phyloP scores from a whole-genome alignment of 2,113 vertebrate genomes.

The Cyphomyrus plagiostoma region DNA sequence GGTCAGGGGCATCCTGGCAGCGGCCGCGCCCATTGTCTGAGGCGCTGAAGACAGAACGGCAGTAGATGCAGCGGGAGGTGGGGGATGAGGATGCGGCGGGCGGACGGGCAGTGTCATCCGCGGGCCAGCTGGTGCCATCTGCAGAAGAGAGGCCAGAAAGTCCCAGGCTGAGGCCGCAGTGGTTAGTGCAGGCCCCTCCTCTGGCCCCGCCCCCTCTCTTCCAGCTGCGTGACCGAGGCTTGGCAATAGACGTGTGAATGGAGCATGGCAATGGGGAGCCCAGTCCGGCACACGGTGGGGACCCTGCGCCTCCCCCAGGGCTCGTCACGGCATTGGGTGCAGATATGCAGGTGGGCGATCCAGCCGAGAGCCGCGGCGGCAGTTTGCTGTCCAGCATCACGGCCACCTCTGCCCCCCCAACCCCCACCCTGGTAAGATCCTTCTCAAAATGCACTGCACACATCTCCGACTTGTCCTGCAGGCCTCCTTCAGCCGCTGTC shows the following conservation, averaged over 20 bases:
- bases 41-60: slow-evolving; percentile 77
- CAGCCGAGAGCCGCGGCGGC: slow-evolving; percentile 46
- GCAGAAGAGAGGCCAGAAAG: background rate
- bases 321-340: slow-evolving; percentile 55
- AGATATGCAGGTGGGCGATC: slow-evolving; percentile 59
- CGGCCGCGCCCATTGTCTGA: slow-evolving; percentile 79
- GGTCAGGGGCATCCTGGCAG: slow-evolving; percentile 83
- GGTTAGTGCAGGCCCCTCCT: background rate
- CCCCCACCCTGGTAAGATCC: slow-evolving; percentile 55
- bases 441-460: slow-evolving; percentile 73
- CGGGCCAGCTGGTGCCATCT: slow-evolving; percentile 53
- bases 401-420: slow-evolving; percentile 56
- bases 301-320: slow-evolving; percentile 54
- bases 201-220: slow-evolving; percentile 51
- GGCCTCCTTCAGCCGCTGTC: slow-evolving; percentile 59
- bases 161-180: slow-evolving; percentile 25
- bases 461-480: slow-evolving; percentile 63
- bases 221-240: slow-evolving; percentile 62
- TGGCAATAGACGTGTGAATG: slow-evolving; percentile 64
- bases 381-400: slow-evolving; percentile 64
- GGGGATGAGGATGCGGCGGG: slow-evolving; percentile 54
- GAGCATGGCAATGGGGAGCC: slow-evolving; percentile 63
- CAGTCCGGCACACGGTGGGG: slow-evolving; percentile 58
- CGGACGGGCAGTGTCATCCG: slow-evolving; percentile 62
- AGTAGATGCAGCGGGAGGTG: slow-evolving; percentile 80